These are phyloP conservation scores for Sylvia atricapilla DNA, from an alignment of 2,113 vertebrate species.

Conservation along the genomic window DNA sequence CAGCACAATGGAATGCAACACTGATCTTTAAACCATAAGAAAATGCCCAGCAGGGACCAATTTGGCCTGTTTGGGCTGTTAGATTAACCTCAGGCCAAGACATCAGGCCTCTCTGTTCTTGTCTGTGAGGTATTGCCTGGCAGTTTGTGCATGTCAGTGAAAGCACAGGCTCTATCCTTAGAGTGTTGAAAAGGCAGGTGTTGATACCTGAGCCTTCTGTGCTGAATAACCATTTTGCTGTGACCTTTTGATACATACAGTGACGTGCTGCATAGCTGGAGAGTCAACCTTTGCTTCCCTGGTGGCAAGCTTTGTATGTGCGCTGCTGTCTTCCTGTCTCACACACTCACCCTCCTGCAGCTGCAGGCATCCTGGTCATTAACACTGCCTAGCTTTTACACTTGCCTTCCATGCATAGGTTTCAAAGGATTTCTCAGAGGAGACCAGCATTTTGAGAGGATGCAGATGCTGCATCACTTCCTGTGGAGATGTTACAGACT, in stretches of 20 bases:
- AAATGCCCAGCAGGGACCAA: slow-evolving; percentile 1
- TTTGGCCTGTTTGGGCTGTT: background rate
- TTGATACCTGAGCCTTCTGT: background rate
- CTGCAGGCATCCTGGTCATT: background rate
- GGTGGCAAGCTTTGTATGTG: accelerated
- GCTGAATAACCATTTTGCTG: background rate
- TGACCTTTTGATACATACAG: accelerated
- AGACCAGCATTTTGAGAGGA: background rate
- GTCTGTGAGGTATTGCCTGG: background rate
- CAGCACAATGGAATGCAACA: background rate
- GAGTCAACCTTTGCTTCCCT: background rate
- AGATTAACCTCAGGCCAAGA: background rate
- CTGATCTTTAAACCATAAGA: background rate
- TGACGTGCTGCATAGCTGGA: background rate
- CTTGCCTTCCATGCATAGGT: background rate
- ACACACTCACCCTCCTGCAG: background rate
- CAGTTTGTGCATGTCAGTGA: background rate
- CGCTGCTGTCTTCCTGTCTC: background rate
- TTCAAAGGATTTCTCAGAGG: background rate
- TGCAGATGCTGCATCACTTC: background rate
- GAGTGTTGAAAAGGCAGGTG: background rate
- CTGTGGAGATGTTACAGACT: background rate
- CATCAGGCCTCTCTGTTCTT: background rate
- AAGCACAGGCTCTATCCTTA: background rate
- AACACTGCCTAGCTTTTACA: background rate